Conservation (phyloP, 2,113 vertebrate species). For the Datnioides undecimradiatus region DNA sequence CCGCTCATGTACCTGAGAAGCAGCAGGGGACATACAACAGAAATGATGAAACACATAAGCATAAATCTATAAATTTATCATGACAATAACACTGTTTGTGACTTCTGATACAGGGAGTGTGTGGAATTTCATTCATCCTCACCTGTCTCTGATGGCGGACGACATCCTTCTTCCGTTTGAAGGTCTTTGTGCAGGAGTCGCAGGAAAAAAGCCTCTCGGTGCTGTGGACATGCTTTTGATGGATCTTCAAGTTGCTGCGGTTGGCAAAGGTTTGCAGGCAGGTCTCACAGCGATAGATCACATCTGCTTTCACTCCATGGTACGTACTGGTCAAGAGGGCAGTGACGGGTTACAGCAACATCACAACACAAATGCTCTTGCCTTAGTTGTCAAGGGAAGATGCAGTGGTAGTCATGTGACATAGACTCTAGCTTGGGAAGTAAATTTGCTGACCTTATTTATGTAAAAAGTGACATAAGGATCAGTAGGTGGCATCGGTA, state of each 20-base stretch:
- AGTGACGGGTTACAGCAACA: slow-evolving; percentile 56
- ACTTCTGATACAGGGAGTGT: accelerated
- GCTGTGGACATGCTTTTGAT: slow-evolving; percentile 95
- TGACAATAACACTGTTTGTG: not conserved
- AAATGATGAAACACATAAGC: not conserved
- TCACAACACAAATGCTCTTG: not conserved
- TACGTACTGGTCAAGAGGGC: slow-evolving; percentile 82
- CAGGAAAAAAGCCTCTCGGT: slow-evolving; percentile 93
- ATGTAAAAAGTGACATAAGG: no score
- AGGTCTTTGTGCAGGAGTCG: slow-evolving; percentile 91
- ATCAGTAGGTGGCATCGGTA: no score
- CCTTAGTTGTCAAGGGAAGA: not conserved
- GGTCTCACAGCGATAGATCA: slow-evolving; percentile 89
- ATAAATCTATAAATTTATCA: no score
- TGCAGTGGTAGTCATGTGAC: not conserved
- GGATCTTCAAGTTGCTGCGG: slow-evolving; percentile 96
- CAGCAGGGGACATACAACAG: not conserved
- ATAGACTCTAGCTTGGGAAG: not conserved
- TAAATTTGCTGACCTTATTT: no score
- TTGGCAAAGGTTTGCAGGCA: slow-evolving; percentile 96
- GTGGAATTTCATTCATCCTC: not conserved
- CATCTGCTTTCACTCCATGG: slow-evolving; percentile 88
- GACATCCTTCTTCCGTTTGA: slow-evolving; percentile 98
- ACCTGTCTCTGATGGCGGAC: slow-evolving; percentile 92
- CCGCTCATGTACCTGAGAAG: slow-evolving; percentile 89